phyloP scores from a whole-genome alignment of 2,888 invertebrate genomes.

The Tachina grossa region DNA sequence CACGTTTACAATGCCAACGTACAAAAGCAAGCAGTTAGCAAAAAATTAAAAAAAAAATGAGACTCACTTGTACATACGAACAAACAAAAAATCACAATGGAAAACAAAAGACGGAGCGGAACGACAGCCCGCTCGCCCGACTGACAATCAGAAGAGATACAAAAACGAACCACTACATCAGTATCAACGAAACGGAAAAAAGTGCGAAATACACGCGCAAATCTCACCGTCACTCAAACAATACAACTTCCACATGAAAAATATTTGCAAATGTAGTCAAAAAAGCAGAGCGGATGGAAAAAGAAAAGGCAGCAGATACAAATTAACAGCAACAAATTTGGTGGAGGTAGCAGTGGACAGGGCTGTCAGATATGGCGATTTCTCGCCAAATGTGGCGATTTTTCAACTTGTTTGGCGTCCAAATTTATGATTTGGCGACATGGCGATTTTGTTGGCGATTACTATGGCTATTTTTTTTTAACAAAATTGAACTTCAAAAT shows the following conservation, averaged over 20 bases:
- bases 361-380: too few species aligned
- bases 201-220: conserved; percentile 68
- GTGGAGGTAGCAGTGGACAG: conserved; percentile 1
- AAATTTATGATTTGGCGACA: too few species aligned
- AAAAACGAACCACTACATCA: conserved; percentile 34
- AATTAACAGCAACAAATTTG: conserved; percentile 26
- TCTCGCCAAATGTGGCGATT: too few species aligned
- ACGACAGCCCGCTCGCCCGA: conserved; percentile 1
- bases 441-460: too few species aligned
- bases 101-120: conserved; percentile 11
- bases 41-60: conserved; percentile 12
- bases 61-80: conserved; percentile 17
- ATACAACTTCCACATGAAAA: conserved; percentile 37
- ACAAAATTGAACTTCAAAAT: too few species aligned
- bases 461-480: too few species aligned
- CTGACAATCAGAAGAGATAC: conserved; percentile 44
- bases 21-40: conserved; percentile 45
- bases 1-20: conserved; percentile 57
- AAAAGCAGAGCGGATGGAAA: not conserved
- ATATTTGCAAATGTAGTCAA: conserved; percentile 41
- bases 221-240: conserved; percentile 57
- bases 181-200: conserved; percentile 27
- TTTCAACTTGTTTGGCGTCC: too few species aligned
- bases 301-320: conserved; percentile 42
- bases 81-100: conserved; percentile 26